These are phyloP conservation scores for Microplitis demolitor DNA, from an alignment of 1,140 invertebrate species.

Conservation along the genomic window DNA sequence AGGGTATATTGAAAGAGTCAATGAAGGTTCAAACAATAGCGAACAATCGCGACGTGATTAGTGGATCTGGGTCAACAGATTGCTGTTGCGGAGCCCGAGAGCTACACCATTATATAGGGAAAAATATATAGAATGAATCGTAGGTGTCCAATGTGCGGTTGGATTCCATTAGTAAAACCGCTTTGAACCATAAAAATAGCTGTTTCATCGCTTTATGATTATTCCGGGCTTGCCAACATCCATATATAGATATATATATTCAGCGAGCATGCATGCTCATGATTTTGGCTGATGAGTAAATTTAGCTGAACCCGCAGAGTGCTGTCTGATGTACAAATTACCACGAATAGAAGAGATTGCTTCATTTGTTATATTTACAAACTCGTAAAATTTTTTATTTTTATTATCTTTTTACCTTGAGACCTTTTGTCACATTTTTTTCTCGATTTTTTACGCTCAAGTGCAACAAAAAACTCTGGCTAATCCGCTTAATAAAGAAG, in stretches of 20 bases:
- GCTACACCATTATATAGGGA: not conserved
- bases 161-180: constrained; percentile 10
- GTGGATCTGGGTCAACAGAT: constrained; percentile 8
- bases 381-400: not conserved
- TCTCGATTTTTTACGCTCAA: not conserved
- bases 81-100: not conserved
- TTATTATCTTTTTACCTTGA: not conserved
- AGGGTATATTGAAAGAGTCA: not conserved
- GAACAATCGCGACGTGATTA: constrained; percentile 3
- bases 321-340: constrained; percentile 5
- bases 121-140: not conserved
- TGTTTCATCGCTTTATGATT: constrained; percentile 10
- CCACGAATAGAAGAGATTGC: not conserved
- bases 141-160: constrained; percentile 6
- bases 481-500: not conserved
- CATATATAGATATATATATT: not conserved
- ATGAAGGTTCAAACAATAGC: not conserved
- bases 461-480: not conserved
- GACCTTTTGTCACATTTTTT: not conserved
- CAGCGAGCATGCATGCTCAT: not conserved
- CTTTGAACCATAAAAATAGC: constrained; percentile 13
- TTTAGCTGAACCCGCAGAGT: constrained; percentile 2
- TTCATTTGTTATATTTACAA: not conserved
- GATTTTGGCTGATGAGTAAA: not conserved
- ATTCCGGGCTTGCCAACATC: not conserved